Percentiles rank a stretch among this genome's conserved stretches.
These are phyloP conservation scores for Xestia c-nigrum DNA, from an alignment of 2,888 invertebrate genomes.

Conservation along the genomic window DNA sequence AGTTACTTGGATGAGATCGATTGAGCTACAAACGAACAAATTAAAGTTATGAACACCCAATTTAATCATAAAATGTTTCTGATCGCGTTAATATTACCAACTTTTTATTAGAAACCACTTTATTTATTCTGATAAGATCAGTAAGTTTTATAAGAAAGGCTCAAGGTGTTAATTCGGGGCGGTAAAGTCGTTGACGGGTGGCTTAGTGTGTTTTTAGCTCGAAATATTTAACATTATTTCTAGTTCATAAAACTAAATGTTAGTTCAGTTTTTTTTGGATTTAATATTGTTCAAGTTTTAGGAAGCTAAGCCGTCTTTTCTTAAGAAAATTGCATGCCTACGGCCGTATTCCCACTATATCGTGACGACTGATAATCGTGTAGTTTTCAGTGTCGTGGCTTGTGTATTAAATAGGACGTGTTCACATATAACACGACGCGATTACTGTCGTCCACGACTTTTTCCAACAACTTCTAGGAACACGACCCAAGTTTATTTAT, in stretches of 20 bases:
- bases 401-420: no score
- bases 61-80: slow-evolving; percentile 13
- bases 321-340: not conserved
- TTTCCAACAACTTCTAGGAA: no score
- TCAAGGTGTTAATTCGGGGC: slow-evolving; percentile 19
- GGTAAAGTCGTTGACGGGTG: slow-evolving; percentile 34
- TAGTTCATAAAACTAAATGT: not conserved
- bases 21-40: not conserved
- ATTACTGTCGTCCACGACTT: no score
- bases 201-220: not conserved
- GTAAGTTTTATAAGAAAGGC: slow-evolving; percentile 4
- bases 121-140: slow-evolving; percentile 42
- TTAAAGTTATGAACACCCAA: not conserved
- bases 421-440: no score
- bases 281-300: not conserved
- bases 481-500: not conserved
- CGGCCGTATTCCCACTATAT: no score
- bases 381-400: no score
- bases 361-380: no score
- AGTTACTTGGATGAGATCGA: not conserved
- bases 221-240: not conserved
- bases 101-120: slow-evolving; percentile 37
- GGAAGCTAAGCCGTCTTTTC: not conserved
- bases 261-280: not conserved
- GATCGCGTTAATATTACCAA: not conserved